phyloP scores from a whole-genome alignment of 2,113 vertebrate species.

The Athene cunicularia region DNA sequence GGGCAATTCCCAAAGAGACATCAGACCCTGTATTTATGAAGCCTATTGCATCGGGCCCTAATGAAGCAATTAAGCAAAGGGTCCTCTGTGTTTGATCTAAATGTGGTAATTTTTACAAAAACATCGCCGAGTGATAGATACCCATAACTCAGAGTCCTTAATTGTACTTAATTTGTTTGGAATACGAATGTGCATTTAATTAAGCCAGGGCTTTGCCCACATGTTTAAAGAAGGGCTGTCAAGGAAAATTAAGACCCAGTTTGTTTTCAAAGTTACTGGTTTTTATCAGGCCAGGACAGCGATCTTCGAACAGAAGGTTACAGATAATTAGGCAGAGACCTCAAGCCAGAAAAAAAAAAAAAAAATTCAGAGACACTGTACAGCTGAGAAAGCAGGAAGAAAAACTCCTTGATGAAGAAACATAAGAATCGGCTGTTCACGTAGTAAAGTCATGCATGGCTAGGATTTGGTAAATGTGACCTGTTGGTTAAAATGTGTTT shows the following conservation, averaged over 20 bases:
- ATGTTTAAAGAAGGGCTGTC: slow-evolving; percentile 97
- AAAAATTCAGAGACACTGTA: slow-evolving; percentile 50
- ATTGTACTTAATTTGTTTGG: slow-evolving; percentile 99
- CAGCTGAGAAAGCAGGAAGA: slow-evolving; percentile 60
- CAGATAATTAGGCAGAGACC: slow-evolving; percentile 82
- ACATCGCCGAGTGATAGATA: slow-evolving; percentile 98
- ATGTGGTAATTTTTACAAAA: slow-evolving; percentile 99
- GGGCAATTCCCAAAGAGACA: slow-evolving; percentile 96
- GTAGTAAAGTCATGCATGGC: slow-evolving; percentile 52
- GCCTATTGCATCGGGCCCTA: slow-evolving; percentile 90
- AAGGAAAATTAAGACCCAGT: slow-evolving; percentile 97
- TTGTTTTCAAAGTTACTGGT: slow-evolving; percentile 93
- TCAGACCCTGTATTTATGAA: slow-evolving; percentile 90
- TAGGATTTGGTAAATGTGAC: slow-evolving; percentile 42
- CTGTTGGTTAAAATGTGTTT: slow-evolving; percentile 61
- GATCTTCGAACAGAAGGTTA: slow-evolving; percentile 84
- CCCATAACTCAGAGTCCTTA: slow-evolving; percentile 99
- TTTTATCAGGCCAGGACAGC: slow-evolving; percentile 89
- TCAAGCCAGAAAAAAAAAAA: slow-evolving; percentile 45
- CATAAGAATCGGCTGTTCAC: slow-evolving; percentile 43
- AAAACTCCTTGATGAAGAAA: slow-evolving; percentile 64
- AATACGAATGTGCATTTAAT: slow-evolving; percentile 99
- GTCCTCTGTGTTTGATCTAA: slow-evolving; percentile 98
- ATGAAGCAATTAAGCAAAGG: slow-evolving; percentile 99
- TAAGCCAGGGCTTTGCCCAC: slow-evolving; percentile 88